A percentile compares a stretch with the other conserved stretches of the same genome.
phyloP scores from a whole-genome alignment of 1,140 invertebrate genomes.

The Lordiphosa stackelbergi region DNA sequence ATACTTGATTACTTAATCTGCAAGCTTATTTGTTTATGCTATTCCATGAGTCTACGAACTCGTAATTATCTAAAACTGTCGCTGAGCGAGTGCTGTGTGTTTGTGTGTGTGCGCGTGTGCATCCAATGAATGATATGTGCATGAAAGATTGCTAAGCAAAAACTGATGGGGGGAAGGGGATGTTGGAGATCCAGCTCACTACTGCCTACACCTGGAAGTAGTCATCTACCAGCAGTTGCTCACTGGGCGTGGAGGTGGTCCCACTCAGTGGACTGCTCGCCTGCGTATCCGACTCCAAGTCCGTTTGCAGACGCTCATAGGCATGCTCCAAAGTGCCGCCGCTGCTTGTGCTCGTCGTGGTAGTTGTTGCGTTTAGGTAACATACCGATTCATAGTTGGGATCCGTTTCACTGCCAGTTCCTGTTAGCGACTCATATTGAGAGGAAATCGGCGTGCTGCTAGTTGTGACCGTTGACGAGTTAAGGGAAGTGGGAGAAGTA shows the following conservation, averaged over 20 bases:
- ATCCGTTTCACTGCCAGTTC: slow-evolving; percentile 84
- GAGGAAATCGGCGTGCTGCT: slow-evolving; percentile 57
- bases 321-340: slow-evolving; percentile 34
- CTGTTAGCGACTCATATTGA: slow-evolving; percentile 85
- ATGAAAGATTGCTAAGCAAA: slow-evolving; percentile 60
- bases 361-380: slow-evolving; percentile 58
- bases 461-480: slow-evolving; percentile 54
- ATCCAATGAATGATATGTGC: slow-evolving; percentile 55
- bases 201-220: slow-evolving; percentile 66
- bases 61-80: slow-evolving; percentile 26
- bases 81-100: slow-evolving; percentile 36
- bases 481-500: slow-evolving; percentile 56
- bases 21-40: slow-evolving; percentile 1
- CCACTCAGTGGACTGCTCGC: slow-evolving; percentile 60
- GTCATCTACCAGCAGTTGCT: slow-evolving; percentile 62
- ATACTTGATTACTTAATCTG: slow-evolving; percentile 13
- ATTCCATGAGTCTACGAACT: slow-evolving; percentile 39
- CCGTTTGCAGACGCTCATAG: slow-evolving; percentile 66
- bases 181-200: slow-evolving; percentile 59
- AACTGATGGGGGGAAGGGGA: slow-evolving; percentile 16
- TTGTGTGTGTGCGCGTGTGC: slow-evolving; percentile 36
- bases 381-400: slow-evolving; percentile 85
- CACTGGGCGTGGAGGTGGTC: slow-evolving; percentile 46
- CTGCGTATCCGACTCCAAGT: slow-evolving; percentile 62
- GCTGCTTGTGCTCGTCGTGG: slow-evolving; percentile 25